Evolutionary conservation across 2,888 invertebrate species (phyloP).

Genomic region (Tolmerus cingulatus): DNA sequence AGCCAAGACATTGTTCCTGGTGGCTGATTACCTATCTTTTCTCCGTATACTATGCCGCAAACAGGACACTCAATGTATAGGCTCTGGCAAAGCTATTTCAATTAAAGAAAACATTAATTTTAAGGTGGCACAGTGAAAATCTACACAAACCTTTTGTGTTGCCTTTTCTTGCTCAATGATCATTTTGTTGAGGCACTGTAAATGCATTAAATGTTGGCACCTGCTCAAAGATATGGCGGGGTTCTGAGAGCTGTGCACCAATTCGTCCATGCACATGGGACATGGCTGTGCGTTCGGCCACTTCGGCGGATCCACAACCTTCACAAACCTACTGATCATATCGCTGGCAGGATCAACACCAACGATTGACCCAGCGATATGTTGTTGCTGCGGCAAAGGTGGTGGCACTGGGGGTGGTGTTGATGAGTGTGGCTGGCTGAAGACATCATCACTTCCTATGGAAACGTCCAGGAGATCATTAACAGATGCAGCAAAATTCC

Average conservation of each 20-base stretch:
- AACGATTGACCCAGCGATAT: constrained; percentile 65
- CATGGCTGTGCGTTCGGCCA: constrained; percentile 77
- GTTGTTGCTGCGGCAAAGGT: constrained; percentile 55
- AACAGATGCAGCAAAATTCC: constrained; percentile 66
- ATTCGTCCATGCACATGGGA: constrained; percentile 72
- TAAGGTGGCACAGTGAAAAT: constrained; percentile 11
- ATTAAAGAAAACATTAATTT: constrained; percentile 7
- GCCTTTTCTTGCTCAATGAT: constrained; percentile 71
- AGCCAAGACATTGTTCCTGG: constrained; percentile 85
- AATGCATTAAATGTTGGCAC: constrained; percentile 82
- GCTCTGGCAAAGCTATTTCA: constrained; percentile 63
- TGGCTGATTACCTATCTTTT: constrained; percentile 82
- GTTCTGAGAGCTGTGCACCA: constrained; percentile 64
- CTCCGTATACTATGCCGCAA: constrained; percentile 85
- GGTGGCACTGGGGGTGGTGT: constrained; percentile 55
- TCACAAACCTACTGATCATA: constrained; percentile 75
- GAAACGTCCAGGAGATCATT: constrained; percentile 76
- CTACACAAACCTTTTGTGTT: constrained; percentile 59
- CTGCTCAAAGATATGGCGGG: constrained; percentile 73
- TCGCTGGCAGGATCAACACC: constrained; percentile 65
- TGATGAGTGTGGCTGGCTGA: constrained; percentile 56
- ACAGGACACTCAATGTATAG: constrained; percentile 86
- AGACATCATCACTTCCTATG: constrained; percentile 76
- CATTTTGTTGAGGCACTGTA: constrained; percentile 80
- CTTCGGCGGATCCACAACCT: constrained; percentile 71